Evolutionary conservation across 1,140 invertebrate genomes (phyloP), one percentile per base, ranked within the genome.

Genomic region (Anagrus nilaparvatae): DNA sequence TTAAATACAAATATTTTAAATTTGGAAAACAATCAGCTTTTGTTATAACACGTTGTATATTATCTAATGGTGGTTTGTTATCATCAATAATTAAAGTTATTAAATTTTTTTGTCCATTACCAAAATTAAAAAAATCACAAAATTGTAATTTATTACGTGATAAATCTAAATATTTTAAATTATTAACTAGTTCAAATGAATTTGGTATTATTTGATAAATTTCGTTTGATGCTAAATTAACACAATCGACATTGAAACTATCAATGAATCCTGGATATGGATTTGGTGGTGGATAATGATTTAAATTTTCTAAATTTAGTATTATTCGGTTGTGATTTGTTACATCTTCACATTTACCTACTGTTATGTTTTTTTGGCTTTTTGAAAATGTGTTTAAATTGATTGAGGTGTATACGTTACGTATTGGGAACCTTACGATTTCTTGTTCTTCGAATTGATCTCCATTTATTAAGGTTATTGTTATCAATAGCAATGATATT

Each of bases 341-440:
- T 20, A 52, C 47, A 39, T 58, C 46, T 34, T 56, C 49, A 25
- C 60, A 62, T 54, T 53, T 58, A 21, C 60, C 60, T 2, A 52
- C 48, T 20, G 58, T 53, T 0, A 56, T 17, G 23, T 51, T 48
- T 0, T 25, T 8, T 14, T 48, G 28, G 17, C 18, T 29, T 8
- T 9, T 14, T 4, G 6, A 3, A 18, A 47, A 47, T 12, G 8
- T 39, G 1, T 43, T 24, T 3, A 20, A 10, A 20, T 51, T 49
- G 21, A 54, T 54, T 5, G 54, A 55, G 14, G 40, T 19, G 1
- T 49, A 39, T 18, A 56, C 38, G 24, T 50, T 38, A 32, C 43
- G 44, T 14, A 60, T 33, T 6, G 58, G 58, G 45, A 57, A 54
- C 10, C 29, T 23, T 23, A 49, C 40, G 10, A 34, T 33, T 3